Evolutionary conservation across 2,888 invertebrate genomes (phyloP), one percentile per base, ranked within the genome.

Genomic region (Epinotia bilunana): DNA sequence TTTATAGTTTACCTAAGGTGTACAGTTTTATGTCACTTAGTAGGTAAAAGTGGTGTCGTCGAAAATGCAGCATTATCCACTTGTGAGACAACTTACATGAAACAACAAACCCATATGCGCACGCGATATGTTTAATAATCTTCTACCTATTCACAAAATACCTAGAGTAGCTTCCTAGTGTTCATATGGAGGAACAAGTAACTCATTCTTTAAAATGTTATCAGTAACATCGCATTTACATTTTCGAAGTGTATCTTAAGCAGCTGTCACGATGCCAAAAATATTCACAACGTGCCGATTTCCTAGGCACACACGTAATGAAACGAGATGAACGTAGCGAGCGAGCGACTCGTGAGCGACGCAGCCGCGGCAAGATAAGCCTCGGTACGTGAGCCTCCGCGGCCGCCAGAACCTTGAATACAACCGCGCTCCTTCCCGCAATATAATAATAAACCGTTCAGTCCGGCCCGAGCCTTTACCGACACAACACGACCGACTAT

Each of bases 401-500:
- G 87, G 87, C 87, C 87, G 86, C 83, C 82, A 82, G 86, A 90
- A 92, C 93, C 93, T 93, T 93, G 93, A 91, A 85, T 86, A 85
- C 87, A 86, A 82, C 86, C 86, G 86, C 88, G 88, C 91, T 92
- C 92, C 91, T 90, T 90, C 89, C 90, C 89, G 88, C 90, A 85
- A 86, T 90, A 90, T 87, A 90, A 92, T 90, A 91, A 93, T 90
- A 91, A 91, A 88, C 87, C 84, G 89, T 89, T 92, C 93, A 94
- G 93, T 94, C 84, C 89, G 91, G 87, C 88, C 82, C 84, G 85
- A 90, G 87, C 91, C 92, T 92, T 88, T 90, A 91, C 83, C 91
- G 91, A 91, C 86, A 88, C 86, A 83, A 87, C 92, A 92, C 93
- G 91, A 90, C 84, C 87, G 88, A 89, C 87, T 85, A 84, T 77